Base-by-base conservation (phyloP, 2,888 invertebrate genomes). In the Clepsis dumicolana region DNA sequence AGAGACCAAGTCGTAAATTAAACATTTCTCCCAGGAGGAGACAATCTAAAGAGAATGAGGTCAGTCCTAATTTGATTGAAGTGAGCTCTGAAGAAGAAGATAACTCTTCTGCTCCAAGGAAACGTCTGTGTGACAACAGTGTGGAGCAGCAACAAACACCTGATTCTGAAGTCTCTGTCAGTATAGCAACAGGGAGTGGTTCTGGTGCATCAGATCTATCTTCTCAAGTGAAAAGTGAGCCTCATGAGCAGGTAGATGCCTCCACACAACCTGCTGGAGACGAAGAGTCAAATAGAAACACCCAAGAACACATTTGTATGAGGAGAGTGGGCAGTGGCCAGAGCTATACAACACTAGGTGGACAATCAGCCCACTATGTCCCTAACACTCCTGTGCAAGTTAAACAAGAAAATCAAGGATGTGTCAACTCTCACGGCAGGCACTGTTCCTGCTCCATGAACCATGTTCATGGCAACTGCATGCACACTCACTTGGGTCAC, bases 51-150 rank as follows among this genome's bases (percentile, higher is more conserved):
- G 92, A 91, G 69, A 87, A 80, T 80, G 87, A 87, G 72, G 71
- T 71, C 38, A 78, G 81, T 74, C 73, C 85, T 59, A 88, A 86
- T 82, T 81, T 86, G 64, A 93, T 94, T 77, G 94, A 93, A 82
- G 87, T 94, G 1, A 93, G 93, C 77, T 94, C 94, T 56, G 94
- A 93, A 73, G 94, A 94, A 64, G 94, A 94, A 75, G 94, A 94
- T 41, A 85, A 88, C 80, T 75, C 76, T 24, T 73, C 81, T 29
- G 72, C 74, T 27, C 86, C 87, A n/a, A 84, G 84, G 72, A 90
- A 87, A 71, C 86, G 84, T 65, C 86, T 79, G 67, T 80, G 82
- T 77, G 85, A 86, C 29, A 85, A 74, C 76, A 81, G 78, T 71
- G 76, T 74, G 57, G 80, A 75, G 56, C 72, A 71, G 64, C 60